Conservation (phyloP, 2,888 invertebrate species). For the Achlya flavicornis region DNA sequence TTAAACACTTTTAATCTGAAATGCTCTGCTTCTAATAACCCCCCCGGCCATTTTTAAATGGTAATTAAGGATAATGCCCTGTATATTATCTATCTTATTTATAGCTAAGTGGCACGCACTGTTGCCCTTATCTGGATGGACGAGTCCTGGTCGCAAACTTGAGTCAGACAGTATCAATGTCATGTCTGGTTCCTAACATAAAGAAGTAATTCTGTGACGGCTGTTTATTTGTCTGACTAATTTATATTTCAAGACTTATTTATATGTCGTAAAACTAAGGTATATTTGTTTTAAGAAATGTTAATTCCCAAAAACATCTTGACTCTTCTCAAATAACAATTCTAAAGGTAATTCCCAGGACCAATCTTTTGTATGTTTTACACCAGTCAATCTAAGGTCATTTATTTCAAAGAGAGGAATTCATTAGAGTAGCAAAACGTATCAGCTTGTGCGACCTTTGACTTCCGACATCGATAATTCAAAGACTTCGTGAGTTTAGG, state of each 20-base stretch:
- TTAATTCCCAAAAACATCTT: background rate
- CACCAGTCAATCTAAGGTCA: too few relatives aligned
- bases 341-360: too few relatives aligned
- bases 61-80: constrained; percentile 43
- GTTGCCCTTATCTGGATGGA: constrained; percentile 49
- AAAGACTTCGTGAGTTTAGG: constrained; percentile 2
- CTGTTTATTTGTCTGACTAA: constrained; percentile 9
- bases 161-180: constrained; percentile 43
- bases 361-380: background rate
- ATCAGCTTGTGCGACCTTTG: constrained; percentile 1
- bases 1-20: constrained; percentile 25
- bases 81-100: constrained; percentile 52
- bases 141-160: constrained; percentile 35
- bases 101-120: constrained; percentile 53
- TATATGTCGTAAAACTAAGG: too few relatives aligned
- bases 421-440: background rate
- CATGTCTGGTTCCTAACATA: constrained; percentile 38
- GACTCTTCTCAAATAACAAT: too few relatives aligned
- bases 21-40: constrained; percentile 25
- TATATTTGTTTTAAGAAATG: too few relatives aligned
- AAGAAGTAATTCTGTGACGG: constrained; percentile 28
- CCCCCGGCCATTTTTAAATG: constrained; percentile 46
- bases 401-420: background rate
- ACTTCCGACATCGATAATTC: constrained; percentile 4
- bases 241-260: background rate